Evolutionary conservation across 1,140 invertebrate genomes (phyloP).

Genomic region (Neuroterus valhalla): DNA sequence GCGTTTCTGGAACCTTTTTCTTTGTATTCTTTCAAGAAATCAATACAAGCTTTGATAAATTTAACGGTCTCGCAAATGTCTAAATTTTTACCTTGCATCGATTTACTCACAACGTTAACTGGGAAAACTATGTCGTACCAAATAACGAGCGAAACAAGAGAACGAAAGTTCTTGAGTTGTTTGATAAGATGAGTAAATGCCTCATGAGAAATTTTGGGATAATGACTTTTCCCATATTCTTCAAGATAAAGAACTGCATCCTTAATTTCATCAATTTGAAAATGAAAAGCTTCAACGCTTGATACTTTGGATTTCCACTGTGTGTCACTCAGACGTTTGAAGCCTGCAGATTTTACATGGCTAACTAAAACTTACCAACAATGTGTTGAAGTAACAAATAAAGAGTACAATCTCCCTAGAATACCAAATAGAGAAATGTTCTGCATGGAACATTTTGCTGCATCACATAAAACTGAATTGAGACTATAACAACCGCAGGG

Average conservation of each 20-base stretch:
- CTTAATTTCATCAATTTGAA: conserved; percentile 31
- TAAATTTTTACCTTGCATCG: conserved; percentile 46
- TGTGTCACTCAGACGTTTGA: conserved; percentile 33
- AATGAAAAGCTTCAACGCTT: conserved; percentile 27
- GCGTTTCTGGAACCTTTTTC: too few species aligned
- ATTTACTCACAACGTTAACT: conserved; percentile 60
- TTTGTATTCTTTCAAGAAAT: too few species aligned
- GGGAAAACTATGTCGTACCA: conserved; percentile 60
- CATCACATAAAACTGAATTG: too few species aligned
- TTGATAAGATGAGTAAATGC: conserved; percentile 37
- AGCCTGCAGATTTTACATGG: background rate
- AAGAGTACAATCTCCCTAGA: too few species aligned
- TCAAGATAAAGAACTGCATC: background rate
- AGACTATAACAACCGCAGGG: background rate
- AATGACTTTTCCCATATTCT: conserved; percentile 41
- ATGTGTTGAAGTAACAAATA: background rate
- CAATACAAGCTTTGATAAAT: too few species aligned
- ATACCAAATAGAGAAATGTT: too few species aligned
- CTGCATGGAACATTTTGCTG: too few species aligned
- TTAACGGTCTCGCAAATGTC: conserved; percentile 48
- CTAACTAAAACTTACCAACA: background rate
- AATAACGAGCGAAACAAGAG: conserved; percentile 54
- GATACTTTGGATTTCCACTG: conserved; percentile 30
- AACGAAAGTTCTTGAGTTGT: conserved; percentile 47
- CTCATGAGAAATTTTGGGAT: conserved; percentile 52